Evolutionary conservation across 2,797 vertebrate genomes (phyloP).

Genomic region (Sebastiscus albofasciatus): DNA sequence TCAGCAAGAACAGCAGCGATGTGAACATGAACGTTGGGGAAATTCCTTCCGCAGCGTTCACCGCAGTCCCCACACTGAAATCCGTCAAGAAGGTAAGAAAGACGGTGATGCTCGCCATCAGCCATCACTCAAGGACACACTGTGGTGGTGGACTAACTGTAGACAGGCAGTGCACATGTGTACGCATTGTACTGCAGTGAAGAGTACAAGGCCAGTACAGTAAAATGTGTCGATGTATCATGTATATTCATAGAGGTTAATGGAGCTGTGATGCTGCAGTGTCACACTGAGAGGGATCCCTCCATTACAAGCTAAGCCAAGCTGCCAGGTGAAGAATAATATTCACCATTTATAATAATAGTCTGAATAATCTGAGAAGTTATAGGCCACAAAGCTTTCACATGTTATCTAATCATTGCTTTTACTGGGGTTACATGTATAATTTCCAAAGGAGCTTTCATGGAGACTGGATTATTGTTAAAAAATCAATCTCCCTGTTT

Average conservation of each 20-base stretch:
- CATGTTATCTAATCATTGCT: constrained; percentile 8
- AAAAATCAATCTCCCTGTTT: neutral
- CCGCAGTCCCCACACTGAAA: constrained; percentile 84
- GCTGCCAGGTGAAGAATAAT: no score
- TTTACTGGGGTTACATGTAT: constrained; percentile 6
- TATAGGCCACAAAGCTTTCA: neutral
- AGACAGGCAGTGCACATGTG: constrained; percentile 10
- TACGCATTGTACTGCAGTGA: constrained; percentile 38
- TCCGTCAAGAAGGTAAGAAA: constrained; percentile 87
- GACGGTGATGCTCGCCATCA: constrained; percentile 49
- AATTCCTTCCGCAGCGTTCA: constrained; percentile 84
- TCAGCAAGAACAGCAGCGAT: constrained; percentile 85
- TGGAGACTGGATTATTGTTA: constrained; percentile 6
- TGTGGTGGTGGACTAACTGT: no score
- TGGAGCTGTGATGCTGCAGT: neutral
- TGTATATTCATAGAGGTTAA: neutral
- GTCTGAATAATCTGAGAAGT: neutral
- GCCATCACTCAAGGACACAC: no score
- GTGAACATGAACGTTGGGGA: constrained; percentile 84
- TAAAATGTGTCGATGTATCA: neutral
- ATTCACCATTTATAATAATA: neutral
- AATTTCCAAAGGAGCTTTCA: constrained; percentile 12
- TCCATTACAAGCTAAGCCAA: no score
- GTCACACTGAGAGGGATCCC: no score
- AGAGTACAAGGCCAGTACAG: neutral